A percentile compares a stretch with the other conserved stretches of the same genome.
Conservation (phyloP, 2,888 invertebrate genomes). For the Disparrhopalites patrizii region DNA sequence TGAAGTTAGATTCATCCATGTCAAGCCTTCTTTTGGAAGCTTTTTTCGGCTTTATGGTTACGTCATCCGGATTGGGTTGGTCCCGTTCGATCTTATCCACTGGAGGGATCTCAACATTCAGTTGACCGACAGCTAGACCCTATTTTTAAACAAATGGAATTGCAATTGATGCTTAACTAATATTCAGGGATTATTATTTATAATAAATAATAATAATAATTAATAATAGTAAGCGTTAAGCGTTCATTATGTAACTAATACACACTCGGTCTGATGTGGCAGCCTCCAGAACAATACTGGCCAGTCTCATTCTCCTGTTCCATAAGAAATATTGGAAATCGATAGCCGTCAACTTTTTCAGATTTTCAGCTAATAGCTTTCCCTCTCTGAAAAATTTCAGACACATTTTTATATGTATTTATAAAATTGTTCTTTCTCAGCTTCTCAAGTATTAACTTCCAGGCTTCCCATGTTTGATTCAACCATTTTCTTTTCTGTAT, state of each 20-base stretch:
- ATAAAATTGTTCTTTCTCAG: not conserved
- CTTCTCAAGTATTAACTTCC: too few species aligned
- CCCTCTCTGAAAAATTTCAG: conserved; percentile 29
- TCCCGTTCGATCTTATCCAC: not conserved
- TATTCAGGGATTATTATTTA: not conserved
- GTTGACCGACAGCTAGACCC: conserved; percentile 3
- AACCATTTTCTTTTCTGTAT: too few species aligned
- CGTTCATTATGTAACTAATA: not conserved
- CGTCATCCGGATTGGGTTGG: not conserved
- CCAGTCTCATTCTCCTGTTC: conserved; percentile 33
- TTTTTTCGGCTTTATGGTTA: not conserved
- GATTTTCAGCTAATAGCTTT: conserved; percentile 34
- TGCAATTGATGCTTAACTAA: not conserved
- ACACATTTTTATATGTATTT: not conserved
- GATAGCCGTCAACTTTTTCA: conserved; percentile 39
- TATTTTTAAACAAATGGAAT: not conserved
- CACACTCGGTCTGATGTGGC: conserved; percentile 34
- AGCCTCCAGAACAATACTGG: conserved; percentile 34
- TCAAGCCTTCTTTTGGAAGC: not conserved
- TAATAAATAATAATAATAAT: not conserved
- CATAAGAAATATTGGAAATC: conserved; percentile 43
- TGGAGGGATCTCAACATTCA: conserved; percentile 3
- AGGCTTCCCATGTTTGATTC: too few species aligned
- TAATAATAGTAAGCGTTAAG: not conserved
- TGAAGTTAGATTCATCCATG: conserved; percentile 5